Conservation (phyloP, 2,113 vertebrate species). For the Chunga burmeisteri region DNA sequence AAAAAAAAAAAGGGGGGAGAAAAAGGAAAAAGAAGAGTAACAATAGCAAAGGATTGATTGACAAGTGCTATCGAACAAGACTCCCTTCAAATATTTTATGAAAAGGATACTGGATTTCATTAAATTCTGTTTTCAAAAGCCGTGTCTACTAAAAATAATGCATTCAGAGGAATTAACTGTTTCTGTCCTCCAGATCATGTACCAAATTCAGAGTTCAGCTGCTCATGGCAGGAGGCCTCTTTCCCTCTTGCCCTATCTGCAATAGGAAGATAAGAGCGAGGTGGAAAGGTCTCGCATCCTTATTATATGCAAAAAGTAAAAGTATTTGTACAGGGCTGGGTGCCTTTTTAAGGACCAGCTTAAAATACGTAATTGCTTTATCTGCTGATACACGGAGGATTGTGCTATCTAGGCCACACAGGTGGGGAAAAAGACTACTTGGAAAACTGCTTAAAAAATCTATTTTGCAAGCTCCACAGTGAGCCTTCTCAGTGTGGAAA, state of each 20-base stretch:
- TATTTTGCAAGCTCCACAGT: neutral
- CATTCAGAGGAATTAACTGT: constrained; percentile 50
- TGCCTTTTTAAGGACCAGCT: constrained; percentile 3
- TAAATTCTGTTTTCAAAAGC: constrained; percentile 65
- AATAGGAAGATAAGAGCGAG: constrained; percentile 21
- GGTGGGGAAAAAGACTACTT: neutral
- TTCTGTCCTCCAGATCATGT: constrained; percentile 7
- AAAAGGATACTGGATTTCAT: constrained; percentile 67
- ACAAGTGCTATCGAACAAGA: constrained; percentile 41
- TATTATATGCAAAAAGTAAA: neutral
- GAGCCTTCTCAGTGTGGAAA: neutral
- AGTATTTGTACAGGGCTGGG: neutral
- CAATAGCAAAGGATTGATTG: constrained; percentile 60
- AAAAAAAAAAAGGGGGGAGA: neutral
- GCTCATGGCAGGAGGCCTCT: neutral
- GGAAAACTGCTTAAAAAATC: neutral
- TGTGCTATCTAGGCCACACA: neutral
- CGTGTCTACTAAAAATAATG: constrained; percentile 38
- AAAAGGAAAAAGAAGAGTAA: neutral
- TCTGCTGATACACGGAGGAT: neutral
- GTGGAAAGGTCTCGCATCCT: neutral
- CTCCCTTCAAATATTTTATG: constrained; percentile 65
- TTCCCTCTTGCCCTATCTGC: constrained; percentile 14
- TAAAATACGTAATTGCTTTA: constrained; percentile 27
- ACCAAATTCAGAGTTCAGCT: neutral